A percentile compares a stretch with the other conserved stretches of the same genome.
These are phyloP conservation scores for Apostichopus californicus DNA, from an alignment of 35 echinoderm and acorn worm genomes.

Conservation along the genomic window DNA sequence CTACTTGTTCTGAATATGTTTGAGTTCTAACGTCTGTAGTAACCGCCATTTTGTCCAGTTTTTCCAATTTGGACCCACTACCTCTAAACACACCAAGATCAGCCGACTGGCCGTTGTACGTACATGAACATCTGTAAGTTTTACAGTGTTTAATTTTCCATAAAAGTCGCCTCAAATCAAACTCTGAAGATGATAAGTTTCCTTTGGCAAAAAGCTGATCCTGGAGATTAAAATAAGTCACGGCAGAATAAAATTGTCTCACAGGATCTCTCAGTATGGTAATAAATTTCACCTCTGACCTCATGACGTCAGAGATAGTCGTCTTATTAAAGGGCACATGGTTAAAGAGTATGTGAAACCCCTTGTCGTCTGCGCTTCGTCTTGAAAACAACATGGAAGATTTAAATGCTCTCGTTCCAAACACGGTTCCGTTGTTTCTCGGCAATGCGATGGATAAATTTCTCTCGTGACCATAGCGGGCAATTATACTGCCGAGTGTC, in stretches of 20 bases:
- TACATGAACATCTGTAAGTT: not conserved
- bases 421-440: not conserved
- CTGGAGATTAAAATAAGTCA: constrained; percentile 16
- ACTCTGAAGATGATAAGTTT: not conserved
- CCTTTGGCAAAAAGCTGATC: not conserved
- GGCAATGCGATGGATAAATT: constrained; percentile 43
- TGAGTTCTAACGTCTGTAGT: not conserved
- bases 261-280: constrained; percentile 47
- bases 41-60: not conserved
- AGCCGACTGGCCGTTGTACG: constrained; percentile 27
- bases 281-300: constrained; percentile 20
- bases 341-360: constrained; percentile 37
- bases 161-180: not conserved
- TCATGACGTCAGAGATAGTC: constrained; percentile 5
- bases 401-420: not conserved
- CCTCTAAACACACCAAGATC: constrained; percentile 25
- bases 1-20: not conserved
- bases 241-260: constrained; percentile 30
- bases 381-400: not conserved
- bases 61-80: not conserved
- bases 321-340: constrained; percentile 30
- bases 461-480: constrained; percentile 46
- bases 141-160: constrained; percentile 1
- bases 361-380: not conserved
- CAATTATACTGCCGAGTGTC: constrained; percentile 42